Evolutionary conservation across 2,888 invertebrate genomes (phyloP).

Genomic region (Crematogaster levior): DNA sequence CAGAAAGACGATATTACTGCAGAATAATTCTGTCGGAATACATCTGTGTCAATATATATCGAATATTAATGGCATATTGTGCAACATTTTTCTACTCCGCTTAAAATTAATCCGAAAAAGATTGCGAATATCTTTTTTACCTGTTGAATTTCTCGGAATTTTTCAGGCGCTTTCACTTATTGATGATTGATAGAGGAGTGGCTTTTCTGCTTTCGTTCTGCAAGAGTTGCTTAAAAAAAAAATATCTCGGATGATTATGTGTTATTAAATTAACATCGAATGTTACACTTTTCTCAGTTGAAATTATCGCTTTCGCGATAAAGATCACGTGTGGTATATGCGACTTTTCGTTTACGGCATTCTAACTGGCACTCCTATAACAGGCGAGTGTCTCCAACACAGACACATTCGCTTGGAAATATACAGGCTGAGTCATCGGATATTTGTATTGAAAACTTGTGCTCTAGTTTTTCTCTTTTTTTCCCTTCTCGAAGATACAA

Average conservation of each 20-base stretch:
- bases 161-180: background rate
- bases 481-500: background rate
- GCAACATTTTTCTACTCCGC: background rate
- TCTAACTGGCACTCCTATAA: conserved; percentile 2
- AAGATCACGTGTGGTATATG: background rate
- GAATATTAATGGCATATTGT: background rate
- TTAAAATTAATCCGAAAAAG: background rate
- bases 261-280: conserved; percentile 17
- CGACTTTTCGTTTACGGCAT: background rate
- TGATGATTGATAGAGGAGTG: background rate
- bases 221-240: background rate
- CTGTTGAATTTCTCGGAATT: background rate
- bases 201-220: conserved; percentile 8
- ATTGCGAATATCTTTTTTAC: background rate
- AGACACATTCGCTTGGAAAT: background rate
- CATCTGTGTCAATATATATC: background rate
- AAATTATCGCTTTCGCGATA: conserved; percentile 9
- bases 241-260: conserved; percentile 6
- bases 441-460: background rate
- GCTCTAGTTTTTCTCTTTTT: background rate
- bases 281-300: background rate
- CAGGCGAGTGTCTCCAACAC: no score
- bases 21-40: background rate
- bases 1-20: background rate
- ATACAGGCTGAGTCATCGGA: background rate